Evolutionary conservation across 2,888 invertebrate species (phyloP), one percentile per base, ranked within the genome.

Genomic region (Herminia tarsipennalis): DNA sequence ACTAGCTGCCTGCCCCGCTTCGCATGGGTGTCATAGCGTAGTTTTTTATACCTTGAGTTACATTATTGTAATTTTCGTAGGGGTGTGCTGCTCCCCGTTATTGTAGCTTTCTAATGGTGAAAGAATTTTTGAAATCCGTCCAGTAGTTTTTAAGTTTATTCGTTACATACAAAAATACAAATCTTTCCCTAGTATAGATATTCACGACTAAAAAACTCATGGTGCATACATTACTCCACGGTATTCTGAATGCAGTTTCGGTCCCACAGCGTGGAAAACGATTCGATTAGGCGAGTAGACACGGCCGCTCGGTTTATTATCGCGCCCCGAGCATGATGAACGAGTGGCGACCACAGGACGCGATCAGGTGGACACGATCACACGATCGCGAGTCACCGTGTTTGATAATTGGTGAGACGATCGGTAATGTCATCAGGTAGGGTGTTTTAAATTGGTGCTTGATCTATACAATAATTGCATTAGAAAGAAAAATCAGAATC

Each of bases 221-320:
- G 6, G 2, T 9, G 5, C 6, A 3, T 14, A 34, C 4, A 28
- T 37, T 1, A 32, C 56, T 65, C 62, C 2, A 61, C 17, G 0
- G 1, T 5, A 10, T 13, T 17, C 40, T 3, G 13, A 56, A 49
- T 56, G 52, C 51, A 2, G 17, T 30, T 43, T 36, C 41, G 49
- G 61, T 66, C 64, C 54, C 59, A 60, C 51, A 70, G 65, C 69
- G 71, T 72, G 69, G 72, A 74, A 75, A 78, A 73, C 76, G 76
- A 71, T 76, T 76, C 72, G 78, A 78, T 78, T 76, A 76, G 66
- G 60, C 61, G 61, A 58, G 52, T 50, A 51, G 62, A 58, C 57
- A 55, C 43, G 56, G 32, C 39, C 40, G 50, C 47, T 56, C 50
- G 54, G 56, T 62, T 72, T 66, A 73, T 66, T 69, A 70, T 70